Percentiles rank a stretch among this genome's conserved stretches.
Evolutionary conservation across 1,140 invertebrate genomes (phyloP).

Genomic region (Ctenoplectra terminalis): DNA sequence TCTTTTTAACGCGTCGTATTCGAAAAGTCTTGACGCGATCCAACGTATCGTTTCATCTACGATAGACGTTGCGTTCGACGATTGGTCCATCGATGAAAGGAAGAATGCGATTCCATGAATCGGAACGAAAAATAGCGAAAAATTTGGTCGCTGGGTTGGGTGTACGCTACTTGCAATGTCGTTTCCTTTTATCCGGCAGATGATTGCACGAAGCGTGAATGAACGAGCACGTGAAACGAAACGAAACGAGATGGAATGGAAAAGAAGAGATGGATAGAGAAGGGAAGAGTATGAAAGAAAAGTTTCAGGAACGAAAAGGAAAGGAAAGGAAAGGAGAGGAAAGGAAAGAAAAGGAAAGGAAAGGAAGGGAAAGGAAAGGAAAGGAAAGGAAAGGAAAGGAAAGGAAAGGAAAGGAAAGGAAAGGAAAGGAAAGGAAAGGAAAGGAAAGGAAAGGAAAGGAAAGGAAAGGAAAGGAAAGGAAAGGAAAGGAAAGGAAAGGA

Average conservation of each 20-base stretch:
- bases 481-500: not conserved
- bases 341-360: slow-evolving; percentile 43
- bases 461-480: not conserved
- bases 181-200: slow-evolving; percentile 35
- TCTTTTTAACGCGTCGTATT: too few species aligned
- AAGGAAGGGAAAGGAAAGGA: slow-evolving; percentile 17
- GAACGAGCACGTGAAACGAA: slow-evolving; percentile 28
- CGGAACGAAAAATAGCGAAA: slow-evolving; percentile 1
- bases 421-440: slow-evolving; percentile 35
- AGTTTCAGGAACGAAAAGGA: too few species aligned
- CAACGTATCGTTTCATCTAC: not conserved
- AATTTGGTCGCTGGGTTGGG: not conserved
- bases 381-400: slow-evolving; percentile 35
- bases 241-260: slow-evolving; percentile 5
- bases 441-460: too few species aligned
- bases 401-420: slow-evolving; percentile 24
- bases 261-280: slow-evolving; percentile 35
- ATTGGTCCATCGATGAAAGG: not conserved
- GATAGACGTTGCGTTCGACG: not conserved
- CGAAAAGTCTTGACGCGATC: too few species aligned
- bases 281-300: slow-evolving; percentile 44
- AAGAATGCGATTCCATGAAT: not conserved
- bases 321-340: slow-evolving; percentile 18
- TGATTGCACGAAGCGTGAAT: slow-evolving; percentile 41
- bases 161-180: slow-evolving; percentile 15